Conservation (phyloP, 2,797 vertebrate genomes). For the Typhlichthys eigenmanni region DNA sequence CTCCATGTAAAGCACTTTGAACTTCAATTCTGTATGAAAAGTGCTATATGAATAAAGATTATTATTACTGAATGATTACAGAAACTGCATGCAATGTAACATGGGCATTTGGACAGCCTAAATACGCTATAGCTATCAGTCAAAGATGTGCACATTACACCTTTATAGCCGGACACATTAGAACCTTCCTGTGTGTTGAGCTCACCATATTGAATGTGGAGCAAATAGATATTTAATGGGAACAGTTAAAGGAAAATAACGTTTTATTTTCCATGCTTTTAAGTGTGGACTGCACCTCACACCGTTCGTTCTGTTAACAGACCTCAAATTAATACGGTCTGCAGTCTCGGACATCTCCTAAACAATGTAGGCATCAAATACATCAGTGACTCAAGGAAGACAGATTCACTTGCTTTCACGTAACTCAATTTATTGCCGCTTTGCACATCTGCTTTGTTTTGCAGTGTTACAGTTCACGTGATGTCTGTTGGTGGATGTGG, state of each 20-base stretch:
- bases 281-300: conserved; percentile 5
- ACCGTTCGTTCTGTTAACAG: conserved; percentile 16
- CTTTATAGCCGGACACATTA: too few species aligned
- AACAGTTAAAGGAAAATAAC: conserved; percentile 1
- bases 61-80: too few species aligned
- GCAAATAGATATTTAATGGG: conserved; percentile 1
- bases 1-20: too few species aligned
- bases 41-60: too few species aligned
- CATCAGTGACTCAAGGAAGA: conserved; percentile 8
- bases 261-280: conserved; percentile 13
- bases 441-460: conserved; percentile 24
- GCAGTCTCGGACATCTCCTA: neutral
- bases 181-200: neutral
- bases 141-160: too few species aligned
- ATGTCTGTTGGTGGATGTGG: neutral
- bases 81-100: too few species aligned
- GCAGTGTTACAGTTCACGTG: conserved; percentile 36
- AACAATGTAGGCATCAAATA: neutral
- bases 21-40: too few species aligned
- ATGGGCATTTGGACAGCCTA: too few species aligned
- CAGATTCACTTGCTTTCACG: conserved; percentile 26
- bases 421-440: conserved; percentile 57
- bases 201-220: conserved; percentile 7
- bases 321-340: conserved; percentile 2
- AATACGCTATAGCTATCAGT: too few species aligned